Conservation (phyloP, 2,888 invertebrate genomes). For the Eupithecia abbreviata region DNA sequence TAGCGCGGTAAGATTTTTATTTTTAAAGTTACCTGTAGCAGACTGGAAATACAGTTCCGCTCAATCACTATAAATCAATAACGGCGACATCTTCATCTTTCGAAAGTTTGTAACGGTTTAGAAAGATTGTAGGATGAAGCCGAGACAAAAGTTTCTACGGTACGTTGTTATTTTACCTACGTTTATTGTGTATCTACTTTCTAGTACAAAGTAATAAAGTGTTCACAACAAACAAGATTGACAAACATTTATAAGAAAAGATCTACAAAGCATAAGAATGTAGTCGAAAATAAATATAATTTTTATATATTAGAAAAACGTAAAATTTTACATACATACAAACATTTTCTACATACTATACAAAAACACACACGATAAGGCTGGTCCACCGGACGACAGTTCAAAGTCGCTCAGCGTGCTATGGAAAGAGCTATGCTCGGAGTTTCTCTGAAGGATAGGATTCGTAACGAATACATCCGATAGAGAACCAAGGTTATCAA, state of each 20-base stretch:
- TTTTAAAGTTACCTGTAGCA: slow-evolving; percentile 23
- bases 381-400: no score
- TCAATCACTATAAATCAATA: slow-evolving; percentile 26
- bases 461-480: no score
- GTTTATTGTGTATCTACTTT: background rate
- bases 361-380: no score
- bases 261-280: background rate
- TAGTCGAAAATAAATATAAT: no score
- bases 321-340: no score
- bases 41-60: slow-evolving; percentile 21
- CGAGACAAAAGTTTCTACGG: background rate
- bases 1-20: slow-evolving; percentile 19
- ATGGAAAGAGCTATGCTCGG: no score
- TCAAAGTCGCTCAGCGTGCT: no score
- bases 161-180: background rate
- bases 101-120: background rate
- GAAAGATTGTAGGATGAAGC: background rate
- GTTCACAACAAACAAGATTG: background rate
- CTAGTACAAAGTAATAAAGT: background rate
- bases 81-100: slow-evolving; percentile 8
- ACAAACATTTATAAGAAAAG: background rate
- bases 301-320: no score
- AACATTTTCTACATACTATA: no score
- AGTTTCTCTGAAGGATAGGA: no score
- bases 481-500: no score